A percentile compares a stretch with the other conserved stretches of the same genome.
These are phyloP conservation scores for Reticulitermes speratus DNA, from an alignment of 1,140 invertebrate species.

Conservation along the genomic window DNA sequence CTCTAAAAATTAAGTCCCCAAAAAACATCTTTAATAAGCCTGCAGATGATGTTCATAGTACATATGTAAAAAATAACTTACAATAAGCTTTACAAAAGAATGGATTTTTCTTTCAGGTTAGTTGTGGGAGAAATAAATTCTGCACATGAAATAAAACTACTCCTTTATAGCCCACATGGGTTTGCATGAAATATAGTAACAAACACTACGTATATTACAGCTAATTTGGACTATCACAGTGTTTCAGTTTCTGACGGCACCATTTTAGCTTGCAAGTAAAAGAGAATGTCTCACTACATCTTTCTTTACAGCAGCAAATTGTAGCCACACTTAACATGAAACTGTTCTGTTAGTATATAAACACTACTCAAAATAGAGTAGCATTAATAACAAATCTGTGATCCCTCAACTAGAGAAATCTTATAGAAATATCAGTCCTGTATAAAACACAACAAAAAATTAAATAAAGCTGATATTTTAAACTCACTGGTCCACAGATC, in stretches of 20 bases:
- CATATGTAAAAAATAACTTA: no score
- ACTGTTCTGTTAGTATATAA: background rate
- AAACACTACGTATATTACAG: background rate
- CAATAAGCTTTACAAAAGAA: background rate
- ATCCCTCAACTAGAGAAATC: background rate
- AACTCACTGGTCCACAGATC: background rate
- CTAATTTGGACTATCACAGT: background rate
- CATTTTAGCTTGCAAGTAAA: background rate
- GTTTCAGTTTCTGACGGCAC: background rate
- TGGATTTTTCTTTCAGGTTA: slow-evolving; percentile 19
- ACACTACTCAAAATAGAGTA: background rate
- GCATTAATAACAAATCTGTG: background rate
- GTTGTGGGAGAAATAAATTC: background rate
- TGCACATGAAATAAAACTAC: slow-evolving; percentile 12
- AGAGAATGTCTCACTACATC: background rate
- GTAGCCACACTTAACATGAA: background rate
- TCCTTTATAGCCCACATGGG: slow-evolving; percentile 10
- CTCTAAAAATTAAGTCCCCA: no score
- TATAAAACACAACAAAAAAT: background rate
- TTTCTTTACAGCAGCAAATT: background rate
- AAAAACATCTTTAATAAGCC: no score
- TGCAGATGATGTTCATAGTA: no score
- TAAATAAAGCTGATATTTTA: background rate
- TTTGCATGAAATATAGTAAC: background rate
- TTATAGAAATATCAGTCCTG: background rate